Evolutionary conservation across 2,797 vertebrate genomes (phyloP), one percentile per base, ranked within the genome.

Genomic region (Manis javanica): DNA sequence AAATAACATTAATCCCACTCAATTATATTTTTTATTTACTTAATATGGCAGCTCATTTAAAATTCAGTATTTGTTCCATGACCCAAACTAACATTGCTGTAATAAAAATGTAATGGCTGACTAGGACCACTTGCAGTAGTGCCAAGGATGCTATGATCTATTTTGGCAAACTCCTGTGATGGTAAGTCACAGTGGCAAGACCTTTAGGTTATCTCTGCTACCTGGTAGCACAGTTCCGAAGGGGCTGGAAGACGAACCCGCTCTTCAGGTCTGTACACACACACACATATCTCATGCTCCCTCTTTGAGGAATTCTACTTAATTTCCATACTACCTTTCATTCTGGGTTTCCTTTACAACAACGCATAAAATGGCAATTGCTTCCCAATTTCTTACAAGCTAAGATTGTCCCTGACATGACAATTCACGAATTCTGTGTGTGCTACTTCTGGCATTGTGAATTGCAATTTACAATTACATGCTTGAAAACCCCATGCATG

Each of bases 151-250:
- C 24, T 31, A 15, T 2, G 10, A 0, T 12, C 2, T 42, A 8
- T n/a, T 19, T 16, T 3, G 34, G 19, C 31, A 72, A 49, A 1
- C 8, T 31, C 66, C 19, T 61, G 9, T 9, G 21, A 2, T 23
- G 16, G 29, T 12, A 0, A 4, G 71, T 78, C 26, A 51, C 7
- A 24, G 6, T 0, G 23, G 37, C 37, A 51, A 19, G 5, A 8
- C 2, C 1, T 7, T 15, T 1, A 15, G 6, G 18, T 0, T 29
- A 6, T 29, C 23, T 14, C 0, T 0, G 2, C 29, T 13, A 29
- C 23, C 24, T 2, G 9, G 23, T 16, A 31, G 18, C 26, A 51
- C 55, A 2, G 5, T 55, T 39, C 49, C 37, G 11, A 64, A 53
- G 29, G 18, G 31, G 46, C n/a, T 15, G 9, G 5, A 46, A 46